A percentile compares a stretch with the other conserved stretches of the same genome.
These are phyloP conservation scores for Dendrophyllia cribrosa DNA, from an alignment of 64 coral and sea anemone genomes.

Conservation along the genomic window DNA sequence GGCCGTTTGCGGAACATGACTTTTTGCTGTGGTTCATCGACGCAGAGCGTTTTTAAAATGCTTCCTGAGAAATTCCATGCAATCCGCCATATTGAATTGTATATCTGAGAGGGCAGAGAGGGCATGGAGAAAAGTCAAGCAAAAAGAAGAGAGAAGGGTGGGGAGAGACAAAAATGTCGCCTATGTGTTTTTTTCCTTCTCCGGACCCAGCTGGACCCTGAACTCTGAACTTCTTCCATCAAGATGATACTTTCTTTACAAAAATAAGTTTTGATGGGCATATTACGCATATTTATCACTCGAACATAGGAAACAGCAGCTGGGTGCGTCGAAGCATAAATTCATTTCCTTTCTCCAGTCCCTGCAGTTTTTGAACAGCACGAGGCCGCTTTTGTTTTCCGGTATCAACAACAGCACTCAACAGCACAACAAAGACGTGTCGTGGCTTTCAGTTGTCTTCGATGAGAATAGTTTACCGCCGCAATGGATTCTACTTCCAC, in stretches of 20 bases:
- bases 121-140: not conserved
- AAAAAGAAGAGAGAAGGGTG: not conserved
- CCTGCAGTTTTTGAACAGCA: not conserved
- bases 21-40: not conserved
- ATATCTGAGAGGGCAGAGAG: not conserved
- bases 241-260: no score
- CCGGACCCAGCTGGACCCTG: no score
- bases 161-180: not conserved
- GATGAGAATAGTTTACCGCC: not conserved
- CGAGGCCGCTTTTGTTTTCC: constrained; percentile 21
- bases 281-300: not conserved
- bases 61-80: no score
- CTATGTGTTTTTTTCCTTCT: no score
- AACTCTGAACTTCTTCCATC: no score
- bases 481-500: constrained; percentile 80
- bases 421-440: not conserved
- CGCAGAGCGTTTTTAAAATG: not conserved
- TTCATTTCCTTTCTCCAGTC: constrained; percentile 47
- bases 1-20: constrained; percentile 17
- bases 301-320: not conserved
- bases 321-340: not conserved
- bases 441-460: not conserved
- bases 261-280: not conserved
- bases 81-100: not conserved
- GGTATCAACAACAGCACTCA: not conserved